phyloP scores from a whole-genome alignment of 2,797 vertebrate species.

The Nyctibius grandis region DNA sequence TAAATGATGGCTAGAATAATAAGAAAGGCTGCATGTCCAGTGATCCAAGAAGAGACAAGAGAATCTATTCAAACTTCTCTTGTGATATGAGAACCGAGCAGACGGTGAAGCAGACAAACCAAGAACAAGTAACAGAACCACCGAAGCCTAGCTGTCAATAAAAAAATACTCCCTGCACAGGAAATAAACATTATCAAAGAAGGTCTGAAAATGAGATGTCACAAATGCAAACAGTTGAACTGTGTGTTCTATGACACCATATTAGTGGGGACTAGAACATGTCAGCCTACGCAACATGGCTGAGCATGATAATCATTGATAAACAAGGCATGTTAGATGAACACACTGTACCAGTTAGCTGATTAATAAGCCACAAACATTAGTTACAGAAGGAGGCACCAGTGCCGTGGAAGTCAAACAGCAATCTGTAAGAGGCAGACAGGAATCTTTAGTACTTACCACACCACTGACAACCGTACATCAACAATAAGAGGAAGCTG shows the following conservation, averaged over 20 bases:
- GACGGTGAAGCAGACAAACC: rapidly evolving
- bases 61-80: background rate
- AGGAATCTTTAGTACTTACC: background rate
- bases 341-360: background rate
- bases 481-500: background rate
- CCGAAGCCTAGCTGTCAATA: background rate
- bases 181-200: background rate
- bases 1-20: background rate
- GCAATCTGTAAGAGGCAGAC: background rate
- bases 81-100: background rate
- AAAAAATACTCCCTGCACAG: background rate
- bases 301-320: background rate
- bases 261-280: background rate
- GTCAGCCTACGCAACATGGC: background rate
- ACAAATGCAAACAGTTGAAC: background rate
- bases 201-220: background rate
- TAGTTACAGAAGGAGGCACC: background rate
- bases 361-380: background rate
- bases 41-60: background rate
- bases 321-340: background rate
- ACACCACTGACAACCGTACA: background rate
- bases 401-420: background rate
- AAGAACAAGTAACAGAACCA: background rate
- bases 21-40: background rate
- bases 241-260: rapidly evolving